Percentiles rank a stretch among this genome's conserved stretches.
phyloP scores from a whole-genome alignment of 2,797 vertebrate species.

The Oreonectes daqikongensis region DNA sequence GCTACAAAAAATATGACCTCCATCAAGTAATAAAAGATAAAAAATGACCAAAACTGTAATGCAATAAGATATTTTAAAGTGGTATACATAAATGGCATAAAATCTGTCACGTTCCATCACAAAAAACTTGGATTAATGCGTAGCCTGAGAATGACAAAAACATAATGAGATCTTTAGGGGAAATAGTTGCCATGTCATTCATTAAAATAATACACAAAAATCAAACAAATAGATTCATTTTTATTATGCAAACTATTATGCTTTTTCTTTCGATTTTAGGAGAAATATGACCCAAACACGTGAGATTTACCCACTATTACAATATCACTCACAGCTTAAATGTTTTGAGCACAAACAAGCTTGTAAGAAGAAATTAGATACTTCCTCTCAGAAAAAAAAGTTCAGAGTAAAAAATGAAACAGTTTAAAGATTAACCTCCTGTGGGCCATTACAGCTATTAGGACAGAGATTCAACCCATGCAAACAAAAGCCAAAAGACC shows the following conservation, averaged over 20 bases:
- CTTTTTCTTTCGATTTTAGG: background rate
- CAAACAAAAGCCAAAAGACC: constrained; percentile 30
- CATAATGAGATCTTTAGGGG: no score
- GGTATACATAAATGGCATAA: background rate
- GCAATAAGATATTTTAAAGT: background rate
- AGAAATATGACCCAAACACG: background rate
- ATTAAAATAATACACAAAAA: no score
- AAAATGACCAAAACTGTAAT: background rate
- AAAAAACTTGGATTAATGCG: no score
- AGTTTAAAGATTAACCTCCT: constrained; percentile 41
- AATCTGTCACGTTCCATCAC: no score
- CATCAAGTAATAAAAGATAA: background rate
- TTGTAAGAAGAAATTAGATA: background rate
- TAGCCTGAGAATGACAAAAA: no score
- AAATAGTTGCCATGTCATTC: background rate
- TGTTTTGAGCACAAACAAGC: background rate
- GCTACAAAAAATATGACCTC: background rate
- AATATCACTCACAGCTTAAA: background rate
- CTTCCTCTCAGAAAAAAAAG: constrained; percentile 4
- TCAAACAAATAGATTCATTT: no score
- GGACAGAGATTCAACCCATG: constrained; percentile 6
- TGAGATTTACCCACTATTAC: background rate
- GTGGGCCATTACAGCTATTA: constrained; percentile 16
- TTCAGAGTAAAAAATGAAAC: constrained; percentile 16
- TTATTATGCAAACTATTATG: no score